Base-by-base conservation (phyloP, 2,113 vertebrate genomes). In the Misgurnus anguillicaudatus region DNA sequence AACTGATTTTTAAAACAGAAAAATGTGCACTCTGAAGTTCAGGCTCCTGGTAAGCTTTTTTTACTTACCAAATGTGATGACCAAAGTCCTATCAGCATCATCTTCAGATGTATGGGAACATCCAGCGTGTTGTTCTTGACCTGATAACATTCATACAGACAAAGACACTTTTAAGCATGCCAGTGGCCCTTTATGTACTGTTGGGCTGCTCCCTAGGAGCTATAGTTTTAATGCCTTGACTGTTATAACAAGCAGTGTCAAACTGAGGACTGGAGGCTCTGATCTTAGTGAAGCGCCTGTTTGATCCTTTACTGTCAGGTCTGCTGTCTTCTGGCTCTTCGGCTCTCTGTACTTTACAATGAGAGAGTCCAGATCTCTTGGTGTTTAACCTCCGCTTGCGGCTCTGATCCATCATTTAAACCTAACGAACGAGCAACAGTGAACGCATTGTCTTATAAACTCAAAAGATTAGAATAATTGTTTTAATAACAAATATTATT, bases 371-470 rank as follows among this genome's bases (percentile, higher is more conserved):
- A 8, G 58, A 17, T 67, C 75, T 87, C 48, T 51, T 76, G n/a
- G 8, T 83, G 38, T 78, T 24, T 62, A 83, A 87, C 86, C 84
- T 88, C 65, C 94, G 89, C 86, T 95, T 96, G 75, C 89, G 89
- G 72, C 89, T 79, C 70, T 90, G 86, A 80, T 88, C 93, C 87
- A 90, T 92, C 4, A 38, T 57, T 53, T 57, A 62, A 19, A 74
- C 78, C 48, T 47, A 39, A 78, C 13, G 75, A 16, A 17, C 17
- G 42, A 62, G 9, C 2, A 45, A 7, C 5, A 17, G 4, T 7
- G 5, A 17, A 57, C 5, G 17, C 17, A 17, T 45, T 45, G n/a
- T 3, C 51, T 14, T 53, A 17, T 5, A 5, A 53, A 57, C 14
- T 4, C 14, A 8, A 14, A 51, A 51, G 3, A 51, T 14, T 47